These are phyloP conservation scores for Pipistrellus pipistrellus DNA, from an alignment of 2,797 vertebrate genomes.

Conservation along the genomic window DNA sequence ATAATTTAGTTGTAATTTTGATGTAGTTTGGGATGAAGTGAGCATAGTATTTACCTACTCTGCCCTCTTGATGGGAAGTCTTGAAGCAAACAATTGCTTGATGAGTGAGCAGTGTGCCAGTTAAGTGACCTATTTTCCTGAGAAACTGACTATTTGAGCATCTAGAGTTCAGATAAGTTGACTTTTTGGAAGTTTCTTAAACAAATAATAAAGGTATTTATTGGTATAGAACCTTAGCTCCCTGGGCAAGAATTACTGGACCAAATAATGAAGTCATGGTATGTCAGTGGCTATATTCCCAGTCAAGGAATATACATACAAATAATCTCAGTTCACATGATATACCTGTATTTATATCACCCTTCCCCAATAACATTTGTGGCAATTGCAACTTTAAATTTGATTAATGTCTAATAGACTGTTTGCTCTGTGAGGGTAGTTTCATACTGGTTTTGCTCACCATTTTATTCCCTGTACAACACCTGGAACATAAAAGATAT, in stretches of 20 bases:
- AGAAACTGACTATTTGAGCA: constrained; percentile 17
- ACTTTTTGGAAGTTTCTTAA: constrained; percentile 31
- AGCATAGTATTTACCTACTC: not conserved
- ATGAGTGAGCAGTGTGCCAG: not conserved
- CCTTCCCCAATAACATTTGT: not conserved
- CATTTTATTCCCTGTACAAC: not conserved
- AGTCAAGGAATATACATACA: not conserved
- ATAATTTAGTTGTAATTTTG: not conserved
- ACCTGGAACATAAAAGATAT: not conserved
- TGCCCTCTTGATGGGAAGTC: not conserved
- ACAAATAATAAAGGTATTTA: constrained; percentile 26
- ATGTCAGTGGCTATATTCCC: not conserved
- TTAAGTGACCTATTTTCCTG: not conserved
- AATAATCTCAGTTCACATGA: not conserved
- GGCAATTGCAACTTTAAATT: not conserved
- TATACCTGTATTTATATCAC: not conserved
- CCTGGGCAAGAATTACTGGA: constrained; percentile 40
- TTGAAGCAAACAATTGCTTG: constrained; percentile 32
- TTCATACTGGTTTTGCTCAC: not conserved
- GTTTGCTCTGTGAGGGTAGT: not conserved
- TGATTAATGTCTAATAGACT: not conserved
- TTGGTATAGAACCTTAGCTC: not conserved
- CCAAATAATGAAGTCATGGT: not conserved
- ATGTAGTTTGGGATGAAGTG: not conserved
- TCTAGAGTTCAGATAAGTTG: constrained; percentile 37